phyloP scores from a whole-genome alignment of 2,113 vertebrate genomes.

The Dolichallabes microphthalmus region DNA sequence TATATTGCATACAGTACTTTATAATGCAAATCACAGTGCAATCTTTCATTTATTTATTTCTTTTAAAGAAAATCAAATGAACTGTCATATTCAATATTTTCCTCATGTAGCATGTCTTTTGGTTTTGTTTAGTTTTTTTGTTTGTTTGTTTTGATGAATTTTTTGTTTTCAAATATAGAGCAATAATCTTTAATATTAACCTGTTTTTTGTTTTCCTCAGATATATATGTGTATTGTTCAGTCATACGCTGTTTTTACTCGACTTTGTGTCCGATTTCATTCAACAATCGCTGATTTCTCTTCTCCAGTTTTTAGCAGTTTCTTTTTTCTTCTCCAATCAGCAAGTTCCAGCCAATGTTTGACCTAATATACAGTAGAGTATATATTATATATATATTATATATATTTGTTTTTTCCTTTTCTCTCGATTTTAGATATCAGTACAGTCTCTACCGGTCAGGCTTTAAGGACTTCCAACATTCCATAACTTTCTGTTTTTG shows the following conservation, averaged over 20 bases:
- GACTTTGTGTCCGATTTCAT: slow-evolving; percentile 49
- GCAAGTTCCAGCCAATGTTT: slow-evolving; percentile 79
- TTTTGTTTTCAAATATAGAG: slow-evolving; percentile 88
- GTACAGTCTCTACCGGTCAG: background rate
- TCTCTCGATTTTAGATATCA: slow-evolving; percentile 52
- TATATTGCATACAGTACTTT: slow-evolving; percentile 99
- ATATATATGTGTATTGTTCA: slow-evolving; percentile 44
- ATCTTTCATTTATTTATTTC: slow-evolving; percentile 99
- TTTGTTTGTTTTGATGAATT: slow-evolving; percentile 86
- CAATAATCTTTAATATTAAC: slow-evolving; percentile 93
- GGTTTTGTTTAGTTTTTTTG: slow-evolving; percentile 75
- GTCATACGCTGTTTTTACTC: slow-evolving; percentile 53
- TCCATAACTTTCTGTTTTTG: slow-evolving; percentile 26
- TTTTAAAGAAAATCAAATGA: slow-evolving; percentile 84
- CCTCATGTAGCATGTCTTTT: slow-evolving; percentile 89
- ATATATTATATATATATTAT: slow-evolving; percentile 46
- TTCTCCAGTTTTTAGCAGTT: slow-evolving; percentile 56
- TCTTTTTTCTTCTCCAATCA: slow-evolving; percentile 15
- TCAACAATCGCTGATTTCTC: slow-evolving; percentile 77
- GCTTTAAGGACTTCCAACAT: slow-evolving; percentile 29
- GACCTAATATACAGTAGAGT: slow-evolving; percentile 69
- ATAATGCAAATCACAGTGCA: slow-evolving; percentile 99
- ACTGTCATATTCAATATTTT: slow-evolving; percentile 93
- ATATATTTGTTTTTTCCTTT: slow-evolving; percentile 35
- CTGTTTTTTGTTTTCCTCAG: slow-evolving; percentile 69